Conservation (phyloP, 2,797 vertebrate species). For the Kryptolebias ocellatus region DNA sequence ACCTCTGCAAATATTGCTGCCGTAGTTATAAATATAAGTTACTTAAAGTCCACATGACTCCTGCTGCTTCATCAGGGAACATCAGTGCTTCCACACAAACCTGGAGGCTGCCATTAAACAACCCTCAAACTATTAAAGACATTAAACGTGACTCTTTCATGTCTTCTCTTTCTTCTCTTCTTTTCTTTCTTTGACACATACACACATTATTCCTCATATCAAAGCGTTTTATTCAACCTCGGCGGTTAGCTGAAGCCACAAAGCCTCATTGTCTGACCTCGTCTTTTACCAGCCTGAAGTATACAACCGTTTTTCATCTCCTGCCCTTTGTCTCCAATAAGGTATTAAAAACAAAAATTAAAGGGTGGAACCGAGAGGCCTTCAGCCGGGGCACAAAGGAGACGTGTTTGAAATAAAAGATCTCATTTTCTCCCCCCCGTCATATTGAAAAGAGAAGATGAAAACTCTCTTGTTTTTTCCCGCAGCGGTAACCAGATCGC, state of each 20-base stretch:
- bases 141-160: slow-evolving; percentile 65
- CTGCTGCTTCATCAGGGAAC: slow-evolving; percentile 24
- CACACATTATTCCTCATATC: slow-evolving; percentile 64
- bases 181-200: slow-evolving; percentile 49
- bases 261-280: slow-evolving; percentile 54
- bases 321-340: slow-evolving; percentile 50
- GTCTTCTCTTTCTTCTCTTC: slow-evolving; percentile 51
- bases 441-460: slow-evolving; percentile 41
- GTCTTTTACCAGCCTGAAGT: slow-evolving; percentile 42
- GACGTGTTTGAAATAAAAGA: slow-evolving; percentile 62
- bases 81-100: slow-evolving; percentile 26
- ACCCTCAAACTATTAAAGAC: slow-evolving; percentile 40
- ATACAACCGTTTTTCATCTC: slow-evolving; percentile 19
- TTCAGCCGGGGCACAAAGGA: slow-evolving; percentile 20
- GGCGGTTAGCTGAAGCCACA: slow-evolving; percentile 31
- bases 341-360: slow-evolving; percentile 59
- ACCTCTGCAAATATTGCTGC: slow-evolving; percentile 39
- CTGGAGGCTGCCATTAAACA: slow-evolving; percentile 41
- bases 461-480: slow-evolving; percentile 57
- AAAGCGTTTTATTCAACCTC: slow-evolving; percentile 60
- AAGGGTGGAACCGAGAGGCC: slow-evolving; percentile 50
- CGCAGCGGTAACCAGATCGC: slow-evolving; percentile 59
- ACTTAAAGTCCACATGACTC: slow-evolving; percentile 11
- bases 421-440: slow-evolving; percentile 72
- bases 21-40: not conserved